phyloP scores from a whole-genome alignment of 2,113 vertebrate species.

The Sturnus vulgaris region DNA sequence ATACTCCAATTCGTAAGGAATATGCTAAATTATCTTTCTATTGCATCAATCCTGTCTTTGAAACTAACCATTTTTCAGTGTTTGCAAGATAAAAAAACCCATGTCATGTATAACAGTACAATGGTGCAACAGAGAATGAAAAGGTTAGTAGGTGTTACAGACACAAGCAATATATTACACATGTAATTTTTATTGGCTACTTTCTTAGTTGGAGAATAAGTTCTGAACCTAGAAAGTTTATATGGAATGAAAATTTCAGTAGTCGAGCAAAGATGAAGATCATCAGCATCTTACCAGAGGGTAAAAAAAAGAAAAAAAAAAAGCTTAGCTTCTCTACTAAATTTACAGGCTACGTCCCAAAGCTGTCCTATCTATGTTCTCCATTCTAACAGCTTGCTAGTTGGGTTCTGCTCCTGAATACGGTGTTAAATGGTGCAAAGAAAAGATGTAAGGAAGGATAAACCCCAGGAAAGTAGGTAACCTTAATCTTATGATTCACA shows the following conservation, averaged over 20 bases:
- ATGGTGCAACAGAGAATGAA: background rate
- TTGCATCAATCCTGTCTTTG: background rate
- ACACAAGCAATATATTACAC: background rate
- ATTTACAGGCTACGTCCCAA: background rate
- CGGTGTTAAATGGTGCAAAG: background rate
- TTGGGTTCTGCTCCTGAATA: background rate
- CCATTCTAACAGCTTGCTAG: background rate
- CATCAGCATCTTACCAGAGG: background rate
- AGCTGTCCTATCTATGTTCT: background rate
- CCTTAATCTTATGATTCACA: background rate
- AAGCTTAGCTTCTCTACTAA: background rate
- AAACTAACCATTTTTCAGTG: background rate
- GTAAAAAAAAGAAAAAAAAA: rapidly evolving
- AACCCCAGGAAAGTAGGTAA: background rate
- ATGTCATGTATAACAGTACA: background rate
- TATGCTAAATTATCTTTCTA: background rate
- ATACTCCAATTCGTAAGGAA: background rate
- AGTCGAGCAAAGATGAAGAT: background rate
- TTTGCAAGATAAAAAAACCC: background rate
- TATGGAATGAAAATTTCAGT: background rate
- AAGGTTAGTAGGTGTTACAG: background rate
- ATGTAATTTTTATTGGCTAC: background rate
- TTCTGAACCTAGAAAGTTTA: background rate
- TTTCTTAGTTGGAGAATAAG: background rate
- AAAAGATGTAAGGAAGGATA: background rate